Evolutionary conservation across 2,113 vertebrate genomes (phyloP), one percentile per base, ranked within the genome.

Genomic region (Pitta sordida): DNA sequence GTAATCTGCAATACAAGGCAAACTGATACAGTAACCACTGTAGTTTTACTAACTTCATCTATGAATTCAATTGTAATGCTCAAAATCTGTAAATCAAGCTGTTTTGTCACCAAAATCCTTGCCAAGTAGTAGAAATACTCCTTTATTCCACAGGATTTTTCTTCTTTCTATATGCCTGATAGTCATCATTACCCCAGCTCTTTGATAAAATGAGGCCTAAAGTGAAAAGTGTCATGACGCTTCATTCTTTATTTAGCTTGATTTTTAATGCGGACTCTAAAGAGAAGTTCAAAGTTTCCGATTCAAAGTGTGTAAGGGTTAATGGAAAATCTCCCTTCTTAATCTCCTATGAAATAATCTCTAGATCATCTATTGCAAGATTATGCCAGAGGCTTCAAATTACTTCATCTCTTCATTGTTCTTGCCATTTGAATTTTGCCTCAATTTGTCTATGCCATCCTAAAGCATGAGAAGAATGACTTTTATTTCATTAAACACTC

Each of bases 401-500:
- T 67, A 23, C 41, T 56, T 6, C 68, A 88, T 52, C 53, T 55
- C 62, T 44, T 52, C 46, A 63, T 21, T 56, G 23, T 17, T 69
- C 30, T 30, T 27, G 13, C 39, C n/a, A 9, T 37, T 73, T 62
- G 63, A 77, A 34, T 58, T 91, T 85, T 76, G 32, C 52, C 29
- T 79, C 70, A 26, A 5, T 51, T 89, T 52, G 18, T 64, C 32
- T 83, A 16, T 39, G 52, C 37, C 26, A 4, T 19, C 21, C 18
- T 15, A 23, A 90, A 62, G 46, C 10, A 39, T 17, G 37, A 91
- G 30, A 75, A 78, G 26, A 78, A 80, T 49, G 2, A 52, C 70
- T 73, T 78, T 30, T 49, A 44, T n/a, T 64, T 78, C 55, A 16
- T 37, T 43, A 78, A 90, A 69, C 26, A 86, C 98, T 95, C 97